These are phyloP conservation scores for Podotricha telesiphe DNA, from an alignment of 2,888 invertebrate genomes.

Conservation along the genomic window DNA sequence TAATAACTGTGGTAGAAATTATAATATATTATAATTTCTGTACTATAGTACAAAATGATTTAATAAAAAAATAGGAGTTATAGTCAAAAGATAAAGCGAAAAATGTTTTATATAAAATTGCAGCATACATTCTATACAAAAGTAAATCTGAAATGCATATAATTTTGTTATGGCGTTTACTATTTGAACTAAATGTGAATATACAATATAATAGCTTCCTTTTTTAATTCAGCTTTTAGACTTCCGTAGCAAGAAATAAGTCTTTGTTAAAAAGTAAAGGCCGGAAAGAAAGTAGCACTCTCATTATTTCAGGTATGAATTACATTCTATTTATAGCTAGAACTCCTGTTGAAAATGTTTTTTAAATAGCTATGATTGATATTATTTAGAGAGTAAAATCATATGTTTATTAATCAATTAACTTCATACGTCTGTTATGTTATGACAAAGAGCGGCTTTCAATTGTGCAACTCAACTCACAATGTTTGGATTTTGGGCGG, in stretches of 20 bases:
- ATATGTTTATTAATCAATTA: too few species aligned
- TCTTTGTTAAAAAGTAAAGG: conserved; percentile 34
- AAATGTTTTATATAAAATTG: neutral
- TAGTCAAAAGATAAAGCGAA: neutral
- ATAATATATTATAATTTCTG: too few species aligned
- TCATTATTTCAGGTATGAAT: conserved; percentile 37
- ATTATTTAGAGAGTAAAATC: neutral
- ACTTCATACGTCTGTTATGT: too few species aligned
- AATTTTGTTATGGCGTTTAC: conserved; percentile 11
- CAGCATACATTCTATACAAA: conserved; percentile 7
- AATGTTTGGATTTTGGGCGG: too few species aligned
- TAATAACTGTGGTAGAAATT: too few species aligned
- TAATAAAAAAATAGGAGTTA: neutral
- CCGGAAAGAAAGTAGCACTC: conserved; percentile 29
- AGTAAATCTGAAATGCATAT: conserved; percentile 7
- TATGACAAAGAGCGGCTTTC: too few species aligned
- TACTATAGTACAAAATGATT: too few species aligned
- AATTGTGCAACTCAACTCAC: too few species aligned
- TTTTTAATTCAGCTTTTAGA: conserved; percentile 35
- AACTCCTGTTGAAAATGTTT: conserved; percentile 10
- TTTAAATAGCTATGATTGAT: neutral
- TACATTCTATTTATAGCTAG: conserved; percentile 27
- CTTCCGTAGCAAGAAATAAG: conserved; percentile 27
- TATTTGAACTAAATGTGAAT: conserved; percentile 15
- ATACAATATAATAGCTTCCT: conserved; percentile 25